Evolutionary conservation across 2,797 vertebrate genomes (phyloP), one percentile per base, ranked within the genome.

Genomic region (Rhadinocentrus ornatus): DNA sequence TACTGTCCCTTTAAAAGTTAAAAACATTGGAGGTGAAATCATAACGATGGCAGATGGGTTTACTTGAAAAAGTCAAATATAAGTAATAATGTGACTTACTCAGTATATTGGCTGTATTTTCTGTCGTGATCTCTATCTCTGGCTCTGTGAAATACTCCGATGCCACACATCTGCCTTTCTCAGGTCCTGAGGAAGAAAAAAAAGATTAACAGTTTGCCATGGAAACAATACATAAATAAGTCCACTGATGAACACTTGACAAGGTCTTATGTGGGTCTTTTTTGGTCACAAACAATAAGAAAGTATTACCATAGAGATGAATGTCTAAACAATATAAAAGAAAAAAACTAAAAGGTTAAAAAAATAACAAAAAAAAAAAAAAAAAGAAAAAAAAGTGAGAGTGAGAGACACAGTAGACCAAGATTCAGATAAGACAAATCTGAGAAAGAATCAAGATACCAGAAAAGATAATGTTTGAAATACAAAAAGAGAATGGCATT

Each of bases 61-160:
- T 9, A 34, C 5, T 13, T 15, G 10, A 26, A 39, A n/a, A 6
- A 29, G 1, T 39, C 6, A 13, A 37, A 16, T 4, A 12, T 26
- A n/a, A 37, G 24, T 29, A 26, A 32, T 7, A 4, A 8, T 9
- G 18, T 7, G 52, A 89, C 95, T 95, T 83, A 97, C 96, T 97
- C 75, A 97, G 93, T 69, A 97, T 97, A 86, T 97, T 97, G 82
- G 96, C 96, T 0, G 96, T 97, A 71, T 97, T 97, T 78, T 97
- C 96, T 3, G 96, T 97, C 2, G 96, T 96, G 86, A 96, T 94
- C 77, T 96, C 96, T 39, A 96, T 95, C 83, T 97, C 96, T 0
- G 95, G 94, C 75, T 96, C 96, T 5, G 82, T 89, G 84, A 97
- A 97, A 86, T 96, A 97, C 68, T 97, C 96, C 0, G 96, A 95